These are phyloP conservation scores for Allygus modestus DNA, from an alignment of 2,888 invertebrate genomes.

Conservation along the genomic window DNA sequence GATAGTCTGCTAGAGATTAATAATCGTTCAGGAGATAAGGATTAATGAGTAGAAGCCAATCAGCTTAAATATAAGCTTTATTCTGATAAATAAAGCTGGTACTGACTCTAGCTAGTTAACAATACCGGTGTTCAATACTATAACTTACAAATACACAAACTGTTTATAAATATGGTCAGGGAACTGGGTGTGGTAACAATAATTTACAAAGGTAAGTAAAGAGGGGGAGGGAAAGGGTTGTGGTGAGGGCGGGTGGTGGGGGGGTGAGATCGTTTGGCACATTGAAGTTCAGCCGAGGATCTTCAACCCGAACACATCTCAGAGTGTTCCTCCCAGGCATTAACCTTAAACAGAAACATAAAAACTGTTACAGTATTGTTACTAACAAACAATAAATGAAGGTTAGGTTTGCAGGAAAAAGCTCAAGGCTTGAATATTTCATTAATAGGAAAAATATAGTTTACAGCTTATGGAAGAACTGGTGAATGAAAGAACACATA, in stretches of 20 bases:
- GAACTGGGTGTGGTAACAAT: constrained; percentile 58
- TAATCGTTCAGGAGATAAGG: neutral
- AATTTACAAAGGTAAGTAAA: constrained; percentile 30
- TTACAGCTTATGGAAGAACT: too few relatives aligned
- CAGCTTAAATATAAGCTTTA: constrained; percentile 40
- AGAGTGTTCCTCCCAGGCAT: constrained; percentile 93
- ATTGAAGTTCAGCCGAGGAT: constrained; percentile 2
- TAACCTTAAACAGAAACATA: constrained; percentile 79
- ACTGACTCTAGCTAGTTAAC: constrained; percentile 46
- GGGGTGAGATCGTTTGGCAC: constrained; percentile 61
- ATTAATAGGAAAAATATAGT: too few relatives aligned
- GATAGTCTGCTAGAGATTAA: too few relatives aligned
- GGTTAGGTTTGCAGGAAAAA: constrained; percentile 64
- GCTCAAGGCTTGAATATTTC: too few relatives aligned
- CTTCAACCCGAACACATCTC: constrained; percentile 88
- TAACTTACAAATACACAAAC: constrained; percentile 60
- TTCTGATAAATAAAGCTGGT: constrained; percentile 45
- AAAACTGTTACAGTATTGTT: constrained; percentile 37
- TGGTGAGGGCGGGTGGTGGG: neutral
- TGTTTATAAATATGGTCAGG: constrained; percentile 56
- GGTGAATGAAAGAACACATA: too few relatives aligned
- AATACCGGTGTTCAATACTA: constrained; percentile 58
- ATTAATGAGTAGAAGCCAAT: neutral
- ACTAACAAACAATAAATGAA: too few relatives aligned
- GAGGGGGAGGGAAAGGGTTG: neutral